Percentiles rank a stretch among this genome's conserved stretches.
Evolutionary conservation across 2,113 vertebrate genomes (phyloP).

Genomic region (Mustelus asterias): DNA sequence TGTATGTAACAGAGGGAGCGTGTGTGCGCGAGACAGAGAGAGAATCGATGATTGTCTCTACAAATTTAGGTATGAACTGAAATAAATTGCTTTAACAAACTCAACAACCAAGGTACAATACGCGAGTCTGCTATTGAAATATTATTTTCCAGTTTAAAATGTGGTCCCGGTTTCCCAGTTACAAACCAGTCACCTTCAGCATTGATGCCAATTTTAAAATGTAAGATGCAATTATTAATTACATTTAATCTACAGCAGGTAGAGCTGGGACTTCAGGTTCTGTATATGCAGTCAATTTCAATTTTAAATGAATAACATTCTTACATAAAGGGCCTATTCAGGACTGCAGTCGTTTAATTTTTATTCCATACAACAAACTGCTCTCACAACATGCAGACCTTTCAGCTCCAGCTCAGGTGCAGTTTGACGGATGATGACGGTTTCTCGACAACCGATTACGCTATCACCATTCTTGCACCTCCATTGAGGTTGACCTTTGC

Average conservation of each 20-base stretch:
- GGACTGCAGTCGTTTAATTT: background rate
- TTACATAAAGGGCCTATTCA: background rate
- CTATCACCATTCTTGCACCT: background rate
- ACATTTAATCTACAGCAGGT: background rate
- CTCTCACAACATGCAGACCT: background rate
- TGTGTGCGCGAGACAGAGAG: too few relatives aligned
- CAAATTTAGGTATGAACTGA: conserved; percentile 1
- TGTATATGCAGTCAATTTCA: background rate
- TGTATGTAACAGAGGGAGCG: background rate
- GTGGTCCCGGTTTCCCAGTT: background rate
- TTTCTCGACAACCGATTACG: background rate
- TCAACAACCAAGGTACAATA: background rate
- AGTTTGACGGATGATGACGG: background rate
- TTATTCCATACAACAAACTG: background rate
- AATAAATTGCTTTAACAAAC: background rate
- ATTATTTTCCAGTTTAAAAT: conserved; percentile 8
- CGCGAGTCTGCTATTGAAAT: background rate
- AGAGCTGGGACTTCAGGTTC: background rate
- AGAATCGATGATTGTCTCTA: background rate
- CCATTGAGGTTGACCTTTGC: background rate
- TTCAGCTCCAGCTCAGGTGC: background rate
- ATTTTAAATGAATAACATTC: background rate
- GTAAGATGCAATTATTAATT: conserved; percentile 1
- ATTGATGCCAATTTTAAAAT: background rate
- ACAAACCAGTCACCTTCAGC: background rate